Base-by-base conservation (phyloP, 2,888 invertebrate genomes). In the Agrotis segetum region DNA sequence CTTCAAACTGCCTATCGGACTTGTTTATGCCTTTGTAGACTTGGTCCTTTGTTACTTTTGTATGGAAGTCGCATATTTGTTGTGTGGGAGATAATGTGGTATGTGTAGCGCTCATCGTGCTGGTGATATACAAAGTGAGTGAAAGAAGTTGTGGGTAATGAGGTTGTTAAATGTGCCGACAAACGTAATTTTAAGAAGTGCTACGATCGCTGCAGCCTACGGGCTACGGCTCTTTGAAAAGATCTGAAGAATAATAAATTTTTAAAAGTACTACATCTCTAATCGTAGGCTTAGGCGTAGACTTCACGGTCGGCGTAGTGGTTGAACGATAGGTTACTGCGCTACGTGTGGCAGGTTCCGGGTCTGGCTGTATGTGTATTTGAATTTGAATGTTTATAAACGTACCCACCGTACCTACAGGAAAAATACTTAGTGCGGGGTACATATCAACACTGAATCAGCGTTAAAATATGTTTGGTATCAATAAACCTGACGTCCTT, bases 1-100 rank as follows among this genome's bases (percentile, higher is more conserved):
- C 83, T 84, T 84, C 76, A 84, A 86, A 86, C 75, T 82, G 74
- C 68, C 78, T 67, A 83, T 81, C 83, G 75, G 72, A 77, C 84
- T 75, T 87, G 78, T 85, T 85, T 82, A 78, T 86, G 77, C 74
- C 60, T 78, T 83, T 76, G 74, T 74, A 70, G 69, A 59, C 60
- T 76, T 69, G 68, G 47, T 53, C 68, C 81, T 85, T 62, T 74
- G 59, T 69, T 62, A 71, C 67, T 83, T 67, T 61, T 77, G 67
- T 72, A 65, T 82, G 50, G 56, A 67, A 78, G 55, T 77, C 53
- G 68, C 76, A 56, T 77, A 76, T 78, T 78, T 77, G 82, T 71
- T 63, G 46, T 59, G 29, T 61, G 67, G 29, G 58, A 58, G 52
- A 75, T 61, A 47, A 61, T 47, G 29, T 59, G 50, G 58, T 64